These are phyloP conservation scores for Microctonus brassicae DNA, from an alignment of 2,888 invertebrate genomes.

Conservation along the genomic window DNA sequence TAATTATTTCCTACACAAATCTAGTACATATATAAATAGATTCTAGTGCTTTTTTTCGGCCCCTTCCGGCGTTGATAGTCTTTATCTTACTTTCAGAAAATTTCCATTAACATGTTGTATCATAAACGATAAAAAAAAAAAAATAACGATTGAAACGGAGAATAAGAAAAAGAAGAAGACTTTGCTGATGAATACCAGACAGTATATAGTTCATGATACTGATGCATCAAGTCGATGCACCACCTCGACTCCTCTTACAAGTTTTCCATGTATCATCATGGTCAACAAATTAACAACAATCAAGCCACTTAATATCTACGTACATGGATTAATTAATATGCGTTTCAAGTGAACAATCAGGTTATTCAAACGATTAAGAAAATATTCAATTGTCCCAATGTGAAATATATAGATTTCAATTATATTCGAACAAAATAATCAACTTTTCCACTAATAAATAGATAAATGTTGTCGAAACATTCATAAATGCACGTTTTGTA, in stretches of 20 bases:
- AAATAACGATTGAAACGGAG: not conserved
- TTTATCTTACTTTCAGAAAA: not conserved
- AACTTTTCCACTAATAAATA: too few species aligned
- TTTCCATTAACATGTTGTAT: not conserved
- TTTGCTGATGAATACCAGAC: not conserved
- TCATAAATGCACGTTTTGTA: not conserved
- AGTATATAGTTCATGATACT: not conserved
- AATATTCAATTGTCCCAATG: not conserved
- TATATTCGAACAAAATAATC: not conserved
- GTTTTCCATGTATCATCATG: not conserved
- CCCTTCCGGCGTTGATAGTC: slow-evolving; percentile 3
- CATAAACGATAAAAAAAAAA: not conserved
- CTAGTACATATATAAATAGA: not conserved
- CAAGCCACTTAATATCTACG: slow-evolving; percentile 49
- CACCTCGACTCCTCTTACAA: not conserved
- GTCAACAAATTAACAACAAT: slow-evolving; percentile 53
- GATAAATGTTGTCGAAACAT: not conserved
- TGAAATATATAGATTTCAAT: not conserved
- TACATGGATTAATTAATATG: slow-evolving; percentile 40
- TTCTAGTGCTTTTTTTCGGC: not conserved
- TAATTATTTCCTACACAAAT: not conserved
- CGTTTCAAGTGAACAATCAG: slow-evolving; percentile 23
- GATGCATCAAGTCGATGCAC: not conserved
- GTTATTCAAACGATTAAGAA: not conserved
- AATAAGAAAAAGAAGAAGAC: not conserved